These are phyloP conservation scores for Drosophila austrosaltans DNA, from an alignment of 2,888 invertebrate species.

Conservation along the genomic window DNA sequence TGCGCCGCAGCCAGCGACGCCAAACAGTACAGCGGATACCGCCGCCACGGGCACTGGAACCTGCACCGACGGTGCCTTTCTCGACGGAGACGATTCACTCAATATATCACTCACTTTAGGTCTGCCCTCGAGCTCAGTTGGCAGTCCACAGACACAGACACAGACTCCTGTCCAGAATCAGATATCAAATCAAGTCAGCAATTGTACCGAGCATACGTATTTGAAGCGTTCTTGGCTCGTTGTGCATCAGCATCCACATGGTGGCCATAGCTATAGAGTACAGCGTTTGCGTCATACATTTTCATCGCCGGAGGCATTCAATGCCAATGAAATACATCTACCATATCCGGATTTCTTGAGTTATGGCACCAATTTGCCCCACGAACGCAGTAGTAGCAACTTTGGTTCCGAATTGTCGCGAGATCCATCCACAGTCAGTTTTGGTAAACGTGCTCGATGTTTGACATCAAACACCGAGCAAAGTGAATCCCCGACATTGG, in stretches of 20 bases:
- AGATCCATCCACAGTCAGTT: conserved; percentile 74
- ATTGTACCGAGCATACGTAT: conserved; percentile 81
- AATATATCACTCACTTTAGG: conserved; percentile 83
- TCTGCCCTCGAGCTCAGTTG: conserved; percentile 67
- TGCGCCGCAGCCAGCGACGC: conserved; percentile 73
- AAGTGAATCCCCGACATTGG: conserved; percentile 48
- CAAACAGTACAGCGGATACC: conserved; percentile 78
- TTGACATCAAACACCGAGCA: conserved; percentile 16
- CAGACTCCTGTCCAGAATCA: conserved; percentile 38
- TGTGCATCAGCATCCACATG: conserved; percentile 75
- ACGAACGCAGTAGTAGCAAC: conserved; percentile 81
- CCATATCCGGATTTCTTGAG: conserved; percentile 76
- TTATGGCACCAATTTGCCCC: conserved; percentile 82
- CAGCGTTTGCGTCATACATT: conserved; percentile 82
- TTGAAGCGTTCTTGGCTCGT: conserved; percentile 82
- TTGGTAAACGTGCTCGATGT: conserved; percentile 54
- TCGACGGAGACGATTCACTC: conserved; percentile 82
- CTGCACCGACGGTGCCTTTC: conserved; percentile 80
- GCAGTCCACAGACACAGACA: conserved; percentile 39
- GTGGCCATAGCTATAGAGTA: conserved; percentile 70
- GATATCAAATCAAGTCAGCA: conserved; percentile 51
- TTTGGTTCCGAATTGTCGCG: conserved; percentile 82
- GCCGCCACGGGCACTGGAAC: conserved; percentile 77
- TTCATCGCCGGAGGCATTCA: conserved; percentile 82
- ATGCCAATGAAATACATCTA: conserved; percentile 64